Evolutionary conservation across 2,888 invertebrate species (phyloP).

Genomic region (Neoitamus cyanurus): DNA sequence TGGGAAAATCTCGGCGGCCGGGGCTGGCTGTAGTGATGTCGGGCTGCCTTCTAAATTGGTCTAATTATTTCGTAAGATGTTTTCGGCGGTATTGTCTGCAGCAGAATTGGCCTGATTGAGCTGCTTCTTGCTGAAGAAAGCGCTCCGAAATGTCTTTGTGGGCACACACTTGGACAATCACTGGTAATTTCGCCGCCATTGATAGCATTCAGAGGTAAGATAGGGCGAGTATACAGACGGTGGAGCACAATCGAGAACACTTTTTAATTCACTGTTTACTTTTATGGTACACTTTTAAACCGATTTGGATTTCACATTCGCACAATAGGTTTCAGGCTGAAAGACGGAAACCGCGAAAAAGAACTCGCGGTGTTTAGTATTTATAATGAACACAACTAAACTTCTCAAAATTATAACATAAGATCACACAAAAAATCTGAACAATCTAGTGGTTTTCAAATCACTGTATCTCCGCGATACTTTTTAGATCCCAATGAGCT

Average conservation of each 20-base stretch:
- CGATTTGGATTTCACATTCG: neutral
- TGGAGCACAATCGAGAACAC: neutral
- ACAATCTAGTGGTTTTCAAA: no score
- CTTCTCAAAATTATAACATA: no score
- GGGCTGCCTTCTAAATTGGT: conserved; percentile 17
- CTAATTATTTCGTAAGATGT: conserved; percentile 39
- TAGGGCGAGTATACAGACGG: neutral
- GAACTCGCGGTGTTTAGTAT: neutral
- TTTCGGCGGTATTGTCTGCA: conserved; percentile 8
- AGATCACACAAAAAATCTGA: no score
- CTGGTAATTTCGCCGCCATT: neutral
- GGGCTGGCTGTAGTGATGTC: neutral
- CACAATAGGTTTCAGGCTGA: neutral
- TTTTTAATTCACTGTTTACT: neutral
- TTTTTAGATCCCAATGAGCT: no score
- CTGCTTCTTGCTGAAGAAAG: conserved; percentile 25
- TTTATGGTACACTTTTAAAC: neutral
- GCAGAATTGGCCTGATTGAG: conserved; percentile 36
- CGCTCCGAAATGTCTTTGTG: conserved; percentile 6
- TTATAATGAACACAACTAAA: neutral
- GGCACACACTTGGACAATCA: conserved; percentile 6
- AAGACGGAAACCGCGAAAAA: neutral
- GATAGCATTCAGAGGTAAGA: neutral
- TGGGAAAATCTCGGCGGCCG: neutral
- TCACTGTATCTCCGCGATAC: no score